Conservation (phyloP, 2,113 vertebrate genomes). For the Vombatus ursinus region DNA sequence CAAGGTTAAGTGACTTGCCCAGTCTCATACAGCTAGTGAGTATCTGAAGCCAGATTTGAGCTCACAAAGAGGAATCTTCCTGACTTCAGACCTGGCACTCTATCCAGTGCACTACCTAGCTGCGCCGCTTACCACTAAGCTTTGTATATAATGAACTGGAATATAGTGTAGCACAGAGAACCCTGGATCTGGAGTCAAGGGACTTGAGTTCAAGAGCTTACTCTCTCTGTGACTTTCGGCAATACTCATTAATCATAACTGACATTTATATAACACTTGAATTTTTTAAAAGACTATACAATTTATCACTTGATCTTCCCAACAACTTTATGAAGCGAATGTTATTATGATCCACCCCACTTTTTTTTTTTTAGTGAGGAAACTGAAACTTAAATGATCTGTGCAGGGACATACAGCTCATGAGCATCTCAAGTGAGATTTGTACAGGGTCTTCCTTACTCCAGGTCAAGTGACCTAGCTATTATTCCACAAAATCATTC, state of each 20-base stretch:
- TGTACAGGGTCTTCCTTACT: not conserved
- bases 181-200: not conserved
- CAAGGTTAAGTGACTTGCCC: not conserved
- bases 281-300: not conserved
- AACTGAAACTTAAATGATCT: not conserved
- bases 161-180: not conserved
- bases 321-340: not conserved
- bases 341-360: not conserved
- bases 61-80: too few species aligned
- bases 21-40: not conserved
- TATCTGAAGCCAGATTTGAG: too few species aligned
- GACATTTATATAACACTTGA: not conserved
- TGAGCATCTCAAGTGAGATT: not conserved
- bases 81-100: too few species aligned
- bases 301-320: not conserved
- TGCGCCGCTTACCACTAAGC: not conserved
- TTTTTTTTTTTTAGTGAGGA: not conserved
- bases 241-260: not conserved
- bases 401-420: not conserved
- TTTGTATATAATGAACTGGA: not conserved
- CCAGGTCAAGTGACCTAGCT: not conserved
- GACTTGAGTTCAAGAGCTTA: not conserved
- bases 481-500: too few species aligned
- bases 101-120: too few species aligned
- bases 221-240: not conserved